phyloP scores from a whole-genome alignment of 2,888 invertebrate species.

The Anarsia innoxiella region DNA sequence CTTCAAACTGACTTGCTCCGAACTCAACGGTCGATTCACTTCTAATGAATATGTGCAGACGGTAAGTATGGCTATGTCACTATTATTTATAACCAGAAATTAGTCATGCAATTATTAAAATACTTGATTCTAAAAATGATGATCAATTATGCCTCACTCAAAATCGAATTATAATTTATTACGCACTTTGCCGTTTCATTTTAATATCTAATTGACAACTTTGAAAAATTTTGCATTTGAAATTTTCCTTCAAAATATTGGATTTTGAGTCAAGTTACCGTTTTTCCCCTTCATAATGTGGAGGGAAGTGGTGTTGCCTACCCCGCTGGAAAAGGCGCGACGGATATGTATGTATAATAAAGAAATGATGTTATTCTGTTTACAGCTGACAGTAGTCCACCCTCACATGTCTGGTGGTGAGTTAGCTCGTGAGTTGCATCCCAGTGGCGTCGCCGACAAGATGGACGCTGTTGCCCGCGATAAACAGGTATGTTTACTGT shows the following conservation, averaged over 20 bases:
- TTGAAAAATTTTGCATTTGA: not conserved
- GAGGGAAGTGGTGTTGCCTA: not conserved
- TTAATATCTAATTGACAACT: not conserved
- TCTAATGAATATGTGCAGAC: constrained; percentile 97
- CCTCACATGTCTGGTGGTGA: constrained; percentile 79
- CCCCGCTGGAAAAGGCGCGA: no score
- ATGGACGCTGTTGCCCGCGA: constrained; percentile 57
- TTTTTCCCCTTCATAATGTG: no score
- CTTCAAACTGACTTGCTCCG: constrained; percentile 96
- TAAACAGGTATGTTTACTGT: constrained; percentile 3
- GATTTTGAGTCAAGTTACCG: no score
- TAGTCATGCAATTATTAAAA: no score
- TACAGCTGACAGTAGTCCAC: constrained; percentile 89
- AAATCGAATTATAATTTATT: no score
- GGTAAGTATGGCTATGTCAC: no score
- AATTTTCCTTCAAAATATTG: not conserved
- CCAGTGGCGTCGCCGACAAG: constrained; percentile 69
- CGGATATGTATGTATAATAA: no score
- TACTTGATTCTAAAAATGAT: no score
- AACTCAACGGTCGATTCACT: constrained; percentile 93
- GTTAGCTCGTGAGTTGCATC: constrained; percentile 65
- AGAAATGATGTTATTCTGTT: not conserved
- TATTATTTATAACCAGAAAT: no score
- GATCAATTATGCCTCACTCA: no score
- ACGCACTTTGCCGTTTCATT: not conserved